phyloP scores from a whole-genome alignment of 1,140 invertebrate species.

The Aporrectodea caliginosa region DNA sequence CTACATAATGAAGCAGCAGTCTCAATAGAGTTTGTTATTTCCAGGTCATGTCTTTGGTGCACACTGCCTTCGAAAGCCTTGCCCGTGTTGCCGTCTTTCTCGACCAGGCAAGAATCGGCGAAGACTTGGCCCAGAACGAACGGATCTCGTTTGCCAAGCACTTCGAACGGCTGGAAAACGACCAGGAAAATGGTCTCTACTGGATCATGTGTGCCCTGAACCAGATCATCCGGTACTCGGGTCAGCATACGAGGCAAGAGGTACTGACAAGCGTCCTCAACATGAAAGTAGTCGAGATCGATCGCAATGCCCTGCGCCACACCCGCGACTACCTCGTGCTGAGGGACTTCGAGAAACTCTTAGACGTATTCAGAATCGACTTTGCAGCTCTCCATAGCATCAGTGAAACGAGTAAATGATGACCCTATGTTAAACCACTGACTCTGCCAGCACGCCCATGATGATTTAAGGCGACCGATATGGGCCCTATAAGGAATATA shows the following conservation, averaged over 20 bases:
- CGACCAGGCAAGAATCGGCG: slow-evolving; percentile 21
- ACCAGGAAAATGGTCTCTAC: slow-evolving; percentile 6
- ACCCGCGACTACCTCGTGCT: slow-evolving; percentile 22
- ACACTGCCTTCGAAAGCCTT: slow-evolving; percentile 9
- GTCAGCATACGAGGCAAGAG: neutral
- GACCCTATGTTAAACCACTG: too few relatives aligned
- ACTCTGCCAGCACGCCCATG: too few relatives aligned
- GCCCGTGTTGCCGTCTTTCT: slow-evolving; percentile 14
- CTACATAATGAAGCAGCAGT: too few relatives aligned
- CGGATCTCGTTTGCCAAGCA: slow-evolving; percentile 8
- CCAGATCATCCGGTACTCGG: neutral
- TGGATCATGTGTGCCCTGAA: slow-evolving; percentile 21
- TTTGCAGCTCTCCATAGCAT: slow-evolving; percentile 1
- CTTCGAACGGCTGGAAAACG: slow-evolving; percentile 14
- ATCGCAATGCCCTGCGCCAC: neutral
- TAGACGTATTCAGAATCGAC: slow-evolving; percentile 4
- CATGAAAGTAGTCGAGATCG: slow-evolving; percentile 11
- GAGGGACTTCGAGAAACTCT: slow-evolving; percentile 15
- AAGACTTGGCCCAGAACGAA: neutral
- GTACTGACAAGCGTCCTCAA: neutral
- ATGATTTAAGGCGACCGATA: too few relatives aligned
- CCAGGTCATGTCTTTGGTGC: slow-evolving; percentile 5
- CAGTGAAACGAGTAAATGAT: neutral
- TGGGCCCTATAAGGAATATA: too few relatives aligned
- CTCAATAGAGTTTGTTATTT: too few relatives aligned